Base-by-base conservation (phyloP, 2,113 vertebrate species). In the Porphyrio hochstetteri region DNA sequence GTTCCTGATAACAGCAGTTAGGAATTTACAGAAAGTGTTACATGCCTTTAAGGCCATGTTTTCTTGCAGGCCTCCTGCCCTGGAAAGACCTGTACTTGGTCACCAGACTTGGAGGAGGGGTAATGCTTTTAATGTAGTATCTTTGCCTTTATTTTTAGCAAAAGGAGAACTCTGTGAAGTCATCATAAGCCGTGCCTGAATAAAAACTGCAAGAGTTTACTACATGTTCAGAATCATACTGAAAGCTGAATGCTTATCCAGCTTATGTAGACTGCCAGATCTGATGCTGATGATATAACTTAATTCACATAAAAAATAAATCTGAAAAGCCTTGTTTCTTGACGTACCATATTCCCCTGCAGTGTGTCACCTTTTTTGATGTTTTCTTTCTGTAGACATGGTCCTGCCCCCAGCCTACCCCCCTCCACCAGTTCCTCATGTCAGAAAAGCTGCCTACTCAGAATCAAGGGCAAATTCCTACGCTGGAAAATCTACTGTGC, bases 381-480 rank as follows among this genome's bases (percentile, higher is more conserved):
- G 44, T 88, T 89, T 69, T 76, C 59, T 80, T 53, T 71, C 29
- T 53, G 33, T 36, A 98, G 98, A 98, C 16, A 71, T 97, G 94
- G 97, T 94, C 29, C 97, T 98, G 28, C 99, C 99, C 2, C 99
- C 99, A 8, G 94, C 98, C 5, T 99, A 99, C 93, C 99, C 99
- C 0, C 99, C 99, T 25, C 99, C 99, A 0, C 99, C 99, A 0
- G 97, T 99, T 56, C 99, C 99, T 61, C 46, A 64, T 0, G 10
- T 90, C 82, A 95, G 96, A 94, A 97, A 97, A 89, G n/a, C 84
- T 52, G 68, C 68, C 74, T 95, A 92, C 69, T 71, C 77, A 0
- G 76, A 97, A 28, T 25, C 68, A 13, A 97, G 97, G 31, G 40
- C 94, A 19, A 44, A 96, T 70, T 97, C 98, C 84, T 96, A 97